A percentile compares a stretch with the other conserved stretches of the same genome.
Conservation (phyloP, 1,140 invertebrate genomes). For the Chymomyza costata region DNA sequence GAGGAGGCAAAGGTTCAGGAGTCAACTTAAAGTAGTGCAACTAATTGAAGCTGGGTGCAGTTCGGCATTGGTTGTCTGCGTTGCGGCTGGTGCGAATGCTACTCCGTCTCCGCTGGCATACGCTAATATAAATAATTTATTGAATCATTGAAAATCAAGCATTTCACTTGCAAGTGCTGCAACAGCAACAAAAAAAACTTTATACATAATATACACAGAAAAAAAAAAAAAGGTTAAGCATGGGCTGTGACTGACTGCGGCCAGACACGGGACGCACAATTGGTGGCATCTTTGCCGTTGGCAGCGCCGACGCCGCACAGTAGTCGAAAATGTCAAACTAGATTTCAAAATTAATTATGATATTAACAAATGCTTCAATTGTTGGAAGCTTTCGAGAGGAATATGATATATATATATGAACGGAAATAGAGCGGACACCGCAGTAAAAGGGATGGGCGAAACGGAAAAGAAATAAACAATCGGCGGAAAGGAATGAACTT, state of each 20-base stretch:
- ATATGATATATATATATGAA: no score
- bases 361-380: no score
- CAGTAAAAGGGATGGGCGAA: no score
- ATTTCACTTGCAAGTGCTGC: conserved; percentile 70
- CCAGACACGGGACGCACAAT: conserved; percentile 46
- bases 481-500: no score
- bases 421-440: no score
- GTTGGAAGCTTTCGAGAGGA: no score
- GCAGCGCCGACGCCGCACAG: conserved; percentile 20
- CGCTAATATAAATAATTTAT: conserved; percentile 73
- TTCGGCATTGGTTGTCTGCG: no score
- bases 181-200: conserved; percentile 38
- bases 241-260: conserved; percentile 26
- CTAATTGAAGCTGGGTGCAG: conserved; percentile 66
- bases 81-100: background rate
- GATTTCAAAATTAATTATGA: no score
- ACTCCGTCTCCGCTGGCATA: conserved; percentile 36
- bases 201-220: conserved; percentile 11
- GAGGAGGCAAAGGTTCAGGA: background rate
- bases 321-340: no score
- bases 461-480: no score
- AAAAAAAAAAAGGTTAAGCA: conserved; percentile 14
- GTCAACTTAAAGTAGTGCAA: background rate
- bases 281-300: no score
- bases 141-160: conserved; percentile 74